Conservation (phyloP, 2,797 vertebrate species). For the Chrosomus eos region DNA sequence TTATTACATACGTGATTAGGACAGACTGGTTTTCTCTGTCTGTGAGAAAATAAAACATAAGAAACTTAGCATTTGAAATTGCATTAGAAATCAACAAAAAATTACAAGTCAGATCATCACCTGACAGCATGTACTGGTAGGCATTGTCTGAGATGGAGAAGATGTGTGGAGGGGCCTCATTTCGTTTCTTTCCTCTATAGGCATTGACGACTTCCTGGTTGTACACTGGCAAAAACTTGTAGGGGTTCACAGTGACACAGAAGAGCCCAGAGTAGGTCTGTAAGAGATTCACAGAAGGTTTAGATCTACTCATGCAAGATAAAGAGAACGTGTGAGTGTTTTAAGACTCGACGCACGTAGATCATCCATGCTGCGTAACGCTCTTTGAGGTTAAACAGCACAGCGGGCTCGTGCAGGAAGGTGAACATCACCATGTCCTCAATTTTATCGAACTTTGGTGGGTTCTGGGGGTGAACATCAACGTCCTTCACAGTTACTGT, state of each 20-base stretch:
- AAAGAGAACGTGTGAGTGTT: neutral
- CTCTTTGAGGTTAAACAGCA: slow-evolving; percentile 77
- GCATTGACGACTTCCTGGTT: slow-evolving; percentile 65
- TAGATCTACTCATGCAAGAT: neutral
- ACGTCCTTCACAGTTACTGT: slow-evolving; percentile 37
- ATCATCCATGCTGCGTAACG: slow-evolving; percentile 87
- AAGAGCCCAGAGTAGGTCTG: slow-evolving; percentile 72
- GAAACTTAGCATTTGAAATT: neutral
- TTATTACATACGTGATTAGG: slow-evolving; percentile 73
- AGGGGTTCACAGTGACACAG: slow-evolving; percentile 80
- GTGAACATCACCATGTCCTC: slow-evolving; percentile 77
- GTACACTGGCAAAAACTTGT: slow-evolving; percentile 78
- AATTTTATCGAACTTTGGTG: slow-evolving; percentile 38
- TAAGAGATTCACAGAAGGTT: neutral
- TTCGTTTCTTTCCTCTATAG: slow-evolving; percentile 79
- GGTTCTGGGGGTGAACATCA: slow-evolving; percentile 21
- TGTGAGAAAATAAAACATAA: slow-evolving; percentile 55
- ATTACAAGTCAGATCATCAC: slow-evolving; percentile 51
- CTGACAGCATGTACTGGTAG: slow-evolving; percentile 81
- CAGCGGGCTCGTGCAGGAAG: slow-evolving; percentile 75
- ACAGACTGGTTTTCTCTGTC: slow-evolving; percentile 80
- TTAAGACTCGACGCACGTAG: slow-evolving; percentile 64
- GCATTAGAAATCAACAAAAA: neutral
- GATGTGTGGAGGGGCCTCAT: slow-evolving; percentile 78
- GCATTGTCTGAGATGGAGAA: slow-evolving; percentile 82